These are phyloP conservation scores for Hyposmocoma kahamanoa DNA, from an alignment of 1,140 invertebrate species.

Conservation along the genomic window DNA sequence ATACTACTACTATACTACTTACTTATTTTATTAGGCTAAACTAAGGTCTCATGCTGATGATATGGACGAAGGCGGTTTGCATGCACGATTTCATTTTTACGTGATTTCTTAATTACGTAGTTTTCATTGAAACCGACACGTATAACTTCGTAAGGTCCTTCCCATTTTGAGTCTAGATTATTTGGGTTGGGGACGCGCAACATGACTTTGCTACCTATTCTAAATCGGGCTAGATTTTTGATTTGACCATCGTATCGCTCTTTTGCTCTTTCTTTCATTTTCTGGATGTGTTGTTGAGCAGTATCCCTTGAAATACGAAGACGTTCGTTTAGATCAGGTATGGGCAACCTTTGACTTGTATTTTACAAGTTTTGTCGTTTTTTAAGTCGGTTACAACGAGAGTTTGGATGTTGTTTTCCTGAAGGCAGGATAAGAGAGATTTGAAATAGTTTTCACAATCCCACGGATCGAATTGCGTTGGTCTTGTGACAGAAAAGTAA, in stretches of 20 bases:
- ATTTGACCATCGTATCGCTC: slow-evolving; percentile 31
- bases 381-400: slow-evolving; percentile 44
- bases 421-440: slow-evolving; percentile 17
- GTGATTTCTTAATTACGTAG: slow-evolving; percentile 27
- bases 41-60: no score
- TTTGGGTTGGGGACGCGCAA: slow-evolving; percentile 31
- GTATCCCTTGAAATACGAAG: slow-evolving; percentile 24
- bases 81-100: slow-evolving; percentile 24
- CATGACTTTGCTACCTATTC: slow-evolving; percentile 29
- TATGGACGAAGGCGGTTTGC: slow-evolving; percentile 23
- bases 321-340: slow-evolving; percentile 29
- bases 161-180: slow-evolving; percentile 36
- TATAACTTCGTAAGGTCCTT: slow-evolving; percentile 39
- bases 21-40: no score
- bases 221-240: slow-evolving; percentile 26
- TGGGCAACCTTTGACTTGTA: slow-evolving; percentile 39
- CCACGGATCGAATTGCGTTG: slow-evolving; percentile 24
- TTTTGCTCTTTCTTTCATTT: slow-evolving; percentile 43
- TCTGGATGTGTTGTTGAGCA: slow-evolving; percentile 19
- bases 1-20: no score
- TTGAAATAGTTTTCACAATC: slow-evolving; percentile 30
- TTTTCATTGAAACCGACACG: slow-evolving; percentile 40
- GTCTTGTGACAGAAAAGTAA: slow-evolving; percentile 17
- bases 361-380: slow-evolving; percentile 37
- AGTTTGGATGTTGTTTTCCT: slow-evolving; percentile 29